Conservation (phyloP, 2,888 invertebrate species). For the Trimorus sp. region DNA sequence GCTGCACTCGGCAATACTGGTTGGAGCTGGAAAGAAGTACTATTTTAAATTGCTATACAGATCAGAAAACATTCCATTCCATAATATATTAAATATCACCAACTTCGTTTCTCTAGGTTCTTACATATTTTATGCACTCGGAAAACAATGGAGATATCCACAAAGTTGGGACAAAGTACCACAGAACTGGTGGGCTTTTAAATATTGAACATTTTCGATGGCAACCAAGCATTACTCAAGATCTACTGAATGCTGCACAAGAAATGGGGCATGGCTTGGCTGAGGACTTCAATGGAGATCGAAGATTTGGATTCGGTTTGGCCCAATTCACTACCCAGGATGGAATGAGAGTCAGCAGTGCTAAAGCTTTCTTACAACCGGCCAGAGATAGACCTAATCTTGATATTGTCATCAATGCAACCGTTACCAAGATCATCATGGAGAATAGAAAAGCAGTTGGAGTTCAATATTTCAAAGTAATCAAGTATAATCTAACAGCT, state of each 20-base stretch:
- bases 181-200: constrained; percentile 85
- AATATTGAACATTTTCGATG: constrained; percentile 86
- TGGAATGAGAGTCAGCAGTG: constrained; percentile 85
- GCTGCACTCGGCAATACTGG: constrained; percentile 87
- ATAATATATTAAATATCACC: too few species aligned
- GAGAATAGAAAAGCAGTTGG: constrained; percentile 83
- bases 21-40: constrained; percentile 89
- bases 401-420: constrained; percentile 85
- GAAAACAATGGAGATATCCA: constrained; percentile 87
- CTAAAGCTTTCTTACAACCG: constrained; percentile 85
- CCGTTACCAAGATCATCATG: constrained; percentile 84
- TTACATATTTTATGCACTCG: constrained; percentile 88
- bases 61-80: too few species aligned
- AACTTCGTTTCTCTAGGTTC: constrained; percentile 80
- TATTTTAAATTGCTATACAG: too few species aligned
- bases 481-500: background rate
- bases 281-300: constrained; percentile 86
- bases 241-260: constrained; percentile 84
- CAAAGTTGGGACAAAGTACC: constrained; percentile 84
- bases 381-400: constrained; percentile 84
- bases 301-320: constrained; percentile 85
- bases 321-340: constrained; percentile 86
- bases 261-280: constrained; percentile 85
- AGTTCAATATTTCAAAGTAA: constrained; percentile 83
- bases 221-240: constrained; percentile 85